Conservation (phyloP, 2,888 invertebrate genomes). For the Plagodis dolabraria region DNA sequence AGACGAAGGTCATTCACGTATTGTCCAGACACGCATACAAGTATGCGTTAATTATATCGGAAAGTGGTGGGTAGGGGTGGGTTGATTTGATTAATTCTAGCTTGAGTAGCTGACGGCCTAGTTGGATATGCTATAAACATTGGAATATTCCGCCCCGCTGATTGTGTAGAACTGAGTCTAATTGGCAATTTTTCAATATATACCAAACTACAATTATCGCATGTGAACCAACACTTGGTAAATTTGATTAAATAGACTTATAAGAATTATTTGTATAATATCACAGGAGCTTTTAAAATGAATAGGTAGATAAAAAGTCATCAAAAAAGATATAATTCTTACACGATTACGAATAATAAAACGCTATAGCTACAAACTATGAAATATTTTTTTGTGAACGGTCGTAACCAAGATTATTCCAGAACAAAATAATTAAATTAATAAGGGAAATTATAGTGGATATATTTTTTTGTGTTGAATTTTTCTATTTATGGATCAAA, state of each 20-base stretch:
- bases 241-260: conserved; percentile 1
- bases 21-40: conserved; percentile 76
- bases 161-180: conserved; percentile 56
- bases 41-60: conserved; percentile 84
- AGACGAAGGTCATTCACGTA: conserved; percentile 68
- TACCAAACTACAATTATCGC: conserved; percentile 18
- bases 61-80: conserved; percentile 83
- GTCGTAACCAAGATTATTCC: too few species aligned
- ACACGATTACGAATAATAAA: too few species aligned
- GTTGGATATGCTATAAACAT: conserved; percentile 77
- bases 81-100: conserved; percentile 85
- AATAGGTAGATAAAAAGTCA: too few species aligned
- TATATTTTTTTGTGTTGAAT: too few species aligned
- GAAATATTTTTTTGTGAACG: too few species aligned
- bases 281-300: too few species aligned
- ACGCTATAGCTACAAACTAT: too few species aligned
- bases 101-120: conserved; percentile 74
- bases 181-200: conserved; percentile 58
- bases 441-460: too few species aligned
- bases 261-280: neutral
- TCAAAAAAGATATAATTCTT: too few species aligned
- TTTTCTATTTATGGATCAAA: too few species aligned
- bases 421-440: too few species aligned
- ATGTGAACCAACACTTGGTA: conserved; percentile 28
- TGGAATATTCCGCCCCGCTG: conserved; percentile 72